Percentiles rank a stretch among this genome's conserved stretches.
Evolutionary conservation across 2,797 vertebrate genomes (phyloP).

Genomic region (Mastacembelus armatus): DNA sequence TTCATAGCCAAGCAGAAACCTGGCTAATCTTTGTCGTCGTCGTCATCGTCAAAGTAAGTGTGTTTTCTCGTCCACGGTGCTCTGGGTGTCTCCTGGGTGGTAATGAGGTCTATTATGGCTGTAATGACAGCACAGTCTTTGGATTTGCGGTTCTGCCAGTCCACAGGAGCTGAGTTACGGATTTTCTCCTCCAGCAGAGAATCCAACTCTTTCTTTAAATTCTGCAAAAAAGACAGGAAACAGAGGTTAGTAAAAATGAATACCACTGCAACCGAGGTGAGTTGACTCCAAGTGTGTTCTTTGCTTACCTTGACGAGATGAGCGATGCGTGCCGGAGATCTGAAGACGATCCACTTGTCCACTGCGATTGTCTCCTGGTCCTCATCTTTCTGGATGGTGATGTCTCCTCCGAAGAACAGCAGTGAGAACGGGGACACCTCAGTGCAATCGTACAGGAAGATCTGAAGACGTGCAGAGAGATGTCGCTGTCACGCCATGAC

Average conservation of each 20-base stretch:
- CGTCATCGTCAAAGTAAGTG: slow-evolving; percentile 54
- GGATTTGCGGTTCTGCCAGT: slow-evolving; percentile 89
- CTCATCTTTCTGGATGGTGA: slow-evolving; percentile 95
- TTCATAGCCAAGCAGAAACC: neutral
- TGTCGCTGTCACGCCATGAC: slow-evolving; percentile 1
- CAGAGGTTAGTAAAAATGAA: neutral
- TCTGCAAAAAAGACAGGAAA: slow-evolving; percentile 73
- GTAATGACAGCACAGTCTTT: slow-evolving; percentile 95
- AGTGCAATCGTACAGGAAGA: slow-evolving; percentile 97
- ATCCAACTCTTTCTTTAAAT: slow-evolving; percentile 91
- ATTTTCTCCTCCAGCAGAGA: slow-evolving; percentile 94
- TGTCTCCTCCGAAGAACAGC: slow-evolving; percentile 96
- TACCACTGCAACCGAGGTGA: neutral
- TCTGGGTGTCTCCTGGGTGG: slow-evolving; percentile 91
- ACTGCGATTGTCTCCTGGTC: slow-evolving; percentile 96
- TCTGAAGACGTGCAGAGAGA: slow-evolving; percentile 80
- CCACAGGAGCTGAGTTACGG: slow-evolving; percentile 90
- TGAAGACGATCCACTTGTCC: slow-evolving; percentile 97
- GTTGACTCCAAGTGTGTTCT: no score
- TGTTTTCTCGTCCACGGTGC: slow-evolving; percentile 65
- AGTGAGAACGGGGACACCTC: slow-evolving; percentile 97
- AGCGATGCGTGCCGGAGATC: slow-evolving; percentile 94
- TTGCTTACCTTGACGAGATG: slow-evolving; percentile 92
- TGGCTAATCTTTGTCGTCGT: slow-evolving; percentile 61
- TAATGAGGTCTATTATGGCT: slow-evolving; percentile 97